These are phyloP conservation scores for Rachycentron canadum DNA, from an alignment of 2,797 vertebrate genomes.

Conservation along the genomic window DNA sequence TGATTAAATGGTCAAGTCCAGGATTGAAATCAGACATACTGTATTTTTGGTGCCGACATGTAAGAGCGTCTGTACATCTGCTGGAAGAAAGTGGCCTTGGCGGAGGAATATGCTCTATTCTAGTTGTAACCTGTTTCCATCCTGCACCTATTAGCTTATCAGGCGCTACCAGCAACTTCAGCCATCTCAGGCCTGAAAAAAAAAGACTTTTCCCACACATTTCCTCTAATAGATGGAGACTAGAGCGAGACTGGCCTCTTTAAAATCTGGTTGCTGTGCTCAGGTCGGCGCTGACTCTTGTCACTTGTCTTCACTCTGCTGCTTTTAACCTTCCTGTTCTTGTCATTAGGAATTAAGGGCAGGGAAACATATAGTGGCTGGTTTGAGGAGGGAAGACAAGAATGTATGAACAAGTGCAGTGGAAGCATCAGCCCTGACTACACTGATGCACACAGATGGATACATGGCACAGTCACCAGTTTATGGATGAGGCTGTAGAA, in stretches of 20 bases:
- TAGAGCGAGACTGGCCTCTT: slow-evolving; percentile 28
- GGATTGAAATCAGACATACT: too few species aligned
- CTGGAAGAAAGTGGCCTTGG: too few species aligned
- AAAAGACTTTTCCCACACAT: neutral
- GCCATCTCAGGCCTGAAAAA: neutral
- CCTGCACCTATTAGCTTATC: slow-evolving; percentile 15
- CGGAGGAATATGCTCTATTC: too few species aligned
- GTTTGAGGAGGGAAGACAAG: slow-evolving; percentile 1
- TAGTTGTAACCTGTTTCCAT: slow-evolving; percentile 11
- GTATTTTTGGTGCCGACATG: too few species aligned
- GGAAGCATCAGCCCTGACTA: slow-evolving; percentile 2
- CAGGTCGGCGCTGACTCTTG: slow-evolving; percentile 36
- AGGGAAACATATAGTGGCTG: slow-evolving; percentile 13
- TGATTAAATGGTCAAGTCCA: too few species aligned
- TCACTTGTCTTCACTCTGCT: slow-evolving; percentile 50
- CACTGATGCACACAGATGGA: neutral
- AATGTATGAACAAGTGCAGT: neutral
- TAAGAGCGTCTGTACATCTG: too few species aligned
- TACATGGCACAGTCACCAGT: neutral
- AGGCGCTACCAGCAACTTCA: slow-evolving; percentile 31
- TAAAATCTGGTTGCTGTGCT: slow-evolving; percentile 23
- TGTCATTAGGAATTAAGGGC: slow-evolving; percentile 59
- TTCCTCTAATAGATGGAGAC: slow-evolving; percentile 26
- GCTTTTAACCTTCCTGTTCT: slow-evolving; percentile 60
- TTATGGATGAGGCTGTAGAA: neutral